Base-by-base conservation (phyloP, 2,888 invertebrate genomes). In the Drosophila nigricruria region DNA sequence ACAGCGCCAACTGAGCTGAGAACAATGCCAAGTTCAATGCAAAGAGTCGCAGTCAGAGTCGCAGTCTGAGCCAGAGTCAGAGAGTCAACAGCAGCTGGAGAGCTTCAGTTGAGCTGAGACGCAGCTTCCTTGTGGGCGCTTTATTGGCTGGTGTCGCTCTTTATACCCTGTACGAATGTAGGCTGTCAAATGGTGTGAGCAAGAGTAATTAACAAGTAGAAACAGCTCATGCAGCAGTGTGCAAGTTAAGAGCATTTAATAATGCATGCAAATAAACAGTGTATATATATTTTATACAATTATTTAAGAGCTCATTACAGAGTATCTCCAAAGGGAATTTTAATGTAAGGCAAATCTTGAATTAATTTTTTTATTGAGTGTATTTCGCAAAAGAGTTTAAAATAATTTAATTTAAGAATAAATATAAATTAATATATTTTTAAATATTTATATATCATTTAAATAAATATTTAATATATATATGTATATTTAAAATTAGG, bases 11-110 rank as follows among this genome's bases (percentile, higher is more conserved):
- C 63, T 59, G 65, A 72, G 36, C 61, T 53, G 72, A 79, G 77
- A 78, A 79, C 79, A 78, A 77, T 77, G 71, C 72, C 75, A 78
- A 84, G 86, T 85, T 83, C 83, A 83, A 62, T 74, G 74, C 49
- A 70, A 67, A 73, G 60, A 81, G 63, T 66, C 54, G 40, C 40
- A 72, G 76, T 64, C 49, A 76, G 73, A 71, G 81, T 30, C 62
- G 67, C 16, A 42, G 14, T 23, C 43, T 14, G 43, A 27, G 49
- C 1, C 18, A 8, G n/a, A 27, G 27, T 10, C 45, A 18, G 49
- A 30, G 30, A 49, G 49, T 27, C 45, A 45, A 14, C 47, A 18
- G 50, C 50, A 23, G 32, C 50, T 50, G 20, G 50, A 50, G 50
- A 52, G 49, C 49, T 52, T 20, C 16, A 73, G 16, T 67, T 64